Percentiles rank a stretch among this genome's conserved stretches.
Conservation (phyloP, 1,140 invertebrate species). For the Berghia stephanieae region DNA sequence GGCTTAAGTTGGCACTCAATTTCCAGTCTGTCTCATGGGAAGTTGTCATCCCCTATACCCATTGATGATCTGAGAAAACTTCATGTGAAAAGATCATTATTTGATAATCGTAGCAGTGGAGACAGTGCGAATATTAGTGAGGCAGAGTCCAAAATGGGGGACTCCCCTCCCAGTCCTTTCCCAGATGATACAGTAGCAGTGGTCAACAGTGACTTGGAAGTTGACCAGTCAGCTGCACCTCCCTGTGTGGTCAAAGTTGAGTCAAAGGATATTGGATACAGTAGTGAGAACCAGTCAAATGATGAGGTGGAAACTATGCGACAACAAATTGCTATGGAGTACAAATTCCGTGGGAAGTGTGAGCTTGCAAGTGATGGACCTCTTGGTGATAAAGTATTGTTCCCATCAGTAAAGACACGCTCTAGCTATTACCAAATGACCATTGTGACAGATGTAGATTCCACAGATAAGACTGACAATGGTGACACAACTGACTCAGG, state of each 20-base stretch:
- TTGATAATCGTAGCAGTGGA: constrained; percentile 45
- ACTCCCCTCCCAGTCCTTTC: constrained; percentile 34
- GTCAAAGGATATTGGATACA: constrained; percentile 63
- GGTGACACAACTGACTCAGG: constrained; percentile 32
- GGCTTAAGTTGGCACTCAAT: too few species aligned
- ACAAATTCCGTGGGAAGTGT: constrained; percentile 35
- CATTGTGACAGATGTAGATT: constrained; percentile 39
- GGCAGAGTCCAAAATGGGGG: constrained; percentile 50
- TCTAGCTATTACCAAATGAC: constrained; percentile 40
- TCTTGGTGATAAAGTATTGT: constrained; percentile 32
- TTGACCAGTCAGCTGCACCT: constrained; percentile 28
- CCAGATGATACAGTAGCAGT: too few species aligned
- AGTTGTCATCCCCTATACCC: too few species aligned
- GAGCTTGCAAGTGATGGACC: constrained; percentile 41
- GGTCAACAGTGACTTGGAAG: constrained; percentile 44
- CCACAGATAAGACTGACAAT: constrained; percentile 39
- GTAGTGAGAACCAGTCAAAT: constrained; percentile 64
- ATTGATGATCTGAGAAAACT: too few species aligned
- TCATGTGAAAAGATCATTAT: constrained; percentile 1
- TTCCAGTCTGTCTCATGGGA: too few species aligned
- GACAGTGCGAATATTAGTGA: constrained; percentile 53
- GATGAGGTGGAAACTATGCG: constrained; percentile 55
- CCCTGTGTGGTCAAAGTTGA: constrained; percentile 35
- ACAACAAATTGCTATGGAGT: constrained; percentile 41
- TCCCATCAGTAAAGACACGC: constrained; percentile 24